phyloP scores from a whole-genome alignment of 1,140 invertebrate genomes.

The Drosophila subpulchrella region DNA sequence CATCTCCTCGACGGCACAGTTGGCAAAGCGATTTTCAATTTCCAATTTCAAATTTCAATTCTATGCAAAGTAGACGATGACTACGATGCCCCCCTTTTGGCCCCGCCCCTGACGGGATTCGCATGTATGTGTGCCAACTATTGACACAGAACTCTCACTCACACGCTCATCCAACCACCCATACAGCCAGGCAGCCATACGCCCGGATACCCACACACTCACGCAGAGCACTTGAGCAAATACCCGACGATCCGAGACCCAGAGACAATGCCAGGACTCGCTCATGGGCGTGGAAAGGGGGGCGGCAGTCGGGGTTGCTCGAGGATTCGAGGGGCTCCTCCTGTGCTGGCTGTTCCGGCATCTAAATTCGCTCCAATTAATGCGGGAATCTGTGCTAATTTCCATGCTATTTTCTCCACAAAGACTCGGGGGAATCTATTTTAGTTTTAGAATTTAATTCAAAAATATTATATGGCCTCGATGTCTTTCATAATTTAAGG shows the following conservation, averaged over 20 bases:
- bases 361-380: constrained; percentile 43
- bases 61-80: constrained; percentile 69
- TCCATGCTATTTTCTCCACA: not conserved
- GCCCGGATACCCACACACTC: not conserved
- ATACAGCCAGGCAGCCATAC: not conserved
- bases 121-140: constrained; percentile 71
- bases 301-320: not conserved
- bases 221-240: constrained; percentile 74
- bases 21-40: constrained; percentile 74
- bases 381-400: constrained; percentile 38
- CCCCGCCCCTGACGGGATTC: constrained; percentile 1
- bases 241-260: constrained; percentile 37
- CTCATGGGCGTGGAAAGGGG: constrained; percentile 4
- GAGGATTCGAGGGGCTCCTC: not conserved
- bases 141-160: constrained; percentile 69
- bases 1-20: constrained; percentile 40
- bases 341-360: constrained; percentile 16
- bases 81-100: constrained; percentile 5
- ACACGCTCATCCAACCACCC: constrained; percentile 14
- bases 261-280: constrained; percentile 56
- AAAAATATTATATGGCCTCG: not conserved
- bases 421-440: not conserved
- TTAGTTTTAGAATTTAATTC: not conserved
- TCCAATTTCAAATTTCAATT: constrained; percentile 77
- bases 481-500: not conserved